Base-by-base conservation (phyloP, 2,113 vertebrate genomes). In the Pandion haliaetus region DNA sequence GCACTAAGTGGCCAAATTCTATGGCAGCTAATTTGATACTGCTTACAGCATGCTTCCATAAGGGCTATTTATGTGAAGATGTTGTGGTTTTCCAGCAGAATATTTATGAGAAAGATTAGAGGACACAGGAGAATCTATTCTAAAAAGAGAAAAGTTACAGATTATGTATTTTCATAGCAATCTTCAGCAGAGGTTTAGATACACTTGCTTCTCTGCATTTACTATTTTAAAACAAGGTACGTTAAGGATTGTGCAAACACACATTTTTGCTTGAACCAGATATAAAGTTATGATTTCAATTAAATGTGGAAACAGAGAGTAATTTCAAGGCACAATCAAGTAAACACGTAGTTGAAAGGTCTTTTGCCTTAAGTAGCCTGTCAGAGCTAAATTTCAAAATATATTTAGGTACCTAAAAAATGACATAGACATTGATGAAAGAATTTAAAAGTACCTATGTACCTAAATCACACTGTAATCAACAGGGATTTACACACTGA, bases 11-110 rank as follows among this genome's bases (percentile, higher is more conserved):
- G 82, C 29, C 66, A 95, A 84, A 92, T 90, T 96, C 57, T 67
- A 32, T 66, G 66, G 65, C 45, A 96, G 66, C 61, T 97, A 92
- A 97, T 97, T 96, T 97, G 61, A 91, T 97, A 90, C 66, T 95
- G 76, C 36, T 92, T 94, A 90, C 45, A 62, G 23, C 71, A 80
- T 69, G 70, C 45, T 36, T 91, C 76, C 14, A 2, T 54, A 82
- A 88, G 91, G 57, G 95, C 66, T 71, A 86, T 59, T 93, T 88
- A 79, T 81, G 34, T 91, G 70, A 94, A 69, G 52, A 74, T 54
- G 31, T 15, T 21, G 19, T 34, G 69, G 40, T 93, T 96, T 95
- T 82, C 42, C 31, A 38, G 55, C 13, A 74, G 9, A 90, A 26
- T 7, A 36, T 29, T 90, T 81, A 77, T 36, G 14, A 88, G 44